Conservation (phyloP, 2,888 invertebrate species). For the Conops quadrifasciatus region DNA sequence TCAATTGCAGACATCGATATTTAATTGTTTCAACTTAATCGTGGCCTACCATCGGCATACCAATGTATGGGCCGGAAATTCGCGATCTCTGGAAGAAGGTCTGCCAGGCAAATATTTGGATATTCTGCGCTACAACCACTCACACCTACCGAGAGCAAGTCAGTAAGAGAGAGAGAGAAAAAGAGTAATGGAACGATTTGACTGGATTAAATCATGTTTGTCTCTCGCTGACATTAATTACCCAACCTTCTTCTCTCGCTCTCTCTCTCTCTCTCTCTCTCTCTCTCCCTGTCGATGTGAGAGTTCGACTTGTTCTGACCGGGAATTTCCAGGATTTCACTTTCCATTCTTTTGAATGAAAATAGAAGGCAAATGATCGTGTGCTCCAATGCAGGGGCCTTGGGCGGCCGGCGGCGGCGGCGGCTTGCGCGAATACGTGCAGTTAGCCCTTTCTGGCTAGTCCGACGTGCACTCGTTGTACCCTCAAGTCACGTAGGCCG, state of each 20-base stretch:
- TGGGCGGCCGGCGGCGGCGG: not conserved
- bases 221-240: conserved; percentile 32
- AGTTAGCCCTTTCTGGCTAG: too few relatives aligned
- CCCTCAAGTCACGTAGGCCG: conserved; percentile 23
- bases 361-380: not conserved
- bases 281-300: not conserved
- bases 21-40: conserved; percentile 60
- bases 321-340: not conserved
- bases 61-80: conserved; percentile 50
- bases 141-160: not conserved
- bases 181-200: too few relatives aligned
- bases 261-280: not conserved
- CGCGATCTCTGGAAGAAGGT: conserved; percentile 4
- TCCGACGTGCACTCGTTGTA: conserved; percentile 5
- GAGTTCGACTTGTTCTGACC: too few relatives aligned
- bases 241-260: not conserved
- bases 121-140: not conserved
- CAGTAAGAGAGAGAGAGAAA: not conserved
- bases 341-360: not conserved
- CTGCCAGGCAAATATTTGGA: not conserved
- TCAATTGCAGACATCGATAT: conserved; percentile 54
- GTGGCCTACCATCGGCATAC: conserved; percentile 59
- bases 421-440: not conserved
- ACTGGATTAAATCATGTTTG: conserved; percentile 29
- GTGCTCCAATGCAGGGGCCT: not conserved